Percentiles rank a stretch among this genome's conserved stretches.
Evolutionary conservation across 2,888 invertebrate species (phyloP).

Genomic region (Archips xylosteana): DNA sequence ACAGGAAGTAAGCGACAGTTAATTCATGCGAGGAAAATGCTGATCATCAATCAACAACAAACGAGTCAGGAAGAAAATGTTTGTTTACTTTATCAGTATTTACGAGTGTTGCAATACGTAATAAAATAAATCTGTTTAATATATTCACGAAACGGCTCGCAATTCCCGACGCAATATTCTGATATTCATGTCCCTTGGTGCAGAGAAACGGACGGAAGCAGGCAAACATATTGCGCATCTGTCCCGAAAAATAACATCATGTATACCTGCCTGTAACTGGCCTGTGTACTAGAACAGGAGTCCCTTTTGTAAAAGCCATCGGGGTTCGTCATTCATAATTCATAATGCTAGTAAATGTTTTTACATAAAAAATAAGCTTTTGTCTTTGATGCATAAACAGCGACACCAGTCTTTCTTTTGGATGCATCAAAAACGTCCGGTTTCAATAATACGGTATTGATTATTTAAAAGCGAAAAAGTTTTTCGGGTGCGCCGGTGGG

Average conservation of each 20-base stretch:
- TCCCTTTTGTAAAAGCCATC: not conserved
- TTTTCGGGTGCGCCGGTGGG: too few species aligned
- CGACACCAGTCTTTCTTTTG: not conserved
- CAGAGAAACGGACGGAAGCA: conserved; percentile 12
- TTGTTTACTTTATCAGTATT: not conserved
- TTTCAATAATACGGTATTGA: not conserved
- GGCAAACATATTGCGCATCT: conserved; percentile 7
- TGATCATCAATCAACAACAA: not conserved
- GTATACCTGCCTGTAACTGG: not conserved
- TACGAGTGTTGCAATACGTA: not conserved
- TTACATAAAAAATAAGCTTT: too few species aligned
- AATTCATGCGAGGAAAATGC: conserved; percentile 11
- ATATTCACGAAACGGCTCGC: conserved; percentile 9
- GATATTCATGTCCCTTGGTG: conserved; percentile 16
- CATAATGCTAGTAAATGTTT: too few species aligned
- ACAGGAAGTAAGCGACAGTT: not conserved
- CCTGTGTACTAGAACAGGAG: not conserved
- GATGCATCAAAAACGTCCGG: not conserved
- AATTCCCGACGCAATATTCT: conserved; percentile 15
- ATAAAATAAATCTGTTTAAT: not conserved
- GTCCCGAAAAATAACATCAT: not conserved
- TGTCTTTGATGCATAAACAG: not conserved
- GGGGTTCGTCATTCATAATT: not conserved
- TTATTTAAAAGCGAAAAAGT: too few species aligned
- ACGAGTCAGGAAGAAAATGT: not conserved